phyloP scores from a whole-genome alignment of 2,888 invertebrate genomes.

The Andrena marginata region DNA sequence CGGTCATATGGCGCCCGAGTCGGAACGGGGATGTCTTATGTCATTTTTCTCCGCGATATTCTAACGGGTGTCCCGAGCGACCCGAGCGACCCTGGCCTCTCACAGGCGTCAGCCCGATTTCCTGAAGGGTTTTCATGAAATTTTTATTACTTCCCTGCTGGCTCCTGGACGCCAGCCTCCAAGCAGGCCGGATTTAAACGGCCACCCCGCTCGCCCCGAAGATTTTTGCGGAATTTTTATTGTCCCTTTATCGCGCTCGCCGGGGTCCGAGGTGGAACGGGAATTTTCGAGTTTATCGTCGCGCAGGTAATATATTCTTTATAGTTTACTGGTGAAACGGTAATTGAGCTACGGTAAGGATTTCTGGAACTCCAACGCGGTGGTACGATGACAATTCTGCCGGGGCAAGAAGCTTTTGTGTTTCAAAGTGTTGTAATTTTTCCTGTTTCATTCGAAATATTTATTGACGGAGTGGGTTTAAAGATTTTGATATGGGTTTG shows the following conservation, averaged over 20 bases:
- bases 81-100: not conserved
- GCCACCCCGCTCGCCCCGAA: constrained; percentile 20
- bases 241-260: constrained; percentile 19
- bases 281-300: constrained; percentile 34
- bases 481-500: too few species aligned
- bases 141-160: constrained; percentile 19
- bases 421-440: not conserved
- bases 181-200: constrained; percentile 15
- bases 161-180: not conserved
- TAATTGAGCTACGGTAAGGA: constrained; percentile 21
- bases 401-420: not conserved
- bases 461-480: too few species aligned
- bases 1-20: constrained; percentile 81
- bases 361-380: constrained; percentile 4
- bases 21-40: constrained; percentile 81
- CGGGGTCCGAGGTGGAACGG: not conserved
- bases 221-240: constrained; percentile 41
- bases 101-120: constrained; percentile 25
- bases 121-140: constrained; percentile 7
- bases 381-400: not conserved
- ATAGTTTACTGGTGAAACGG: constrained; percentile 27
- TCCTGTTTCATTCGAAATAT: not conserved
- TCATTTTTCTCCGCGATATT: constrained; percentile 77
- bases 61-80: constrained; percentile 69
- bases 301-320: constrained; percentile 29